Conservation (phyloP, 2,113 vertebrate genomes). For the Tympanuchus pallidicinctus region DNA sequence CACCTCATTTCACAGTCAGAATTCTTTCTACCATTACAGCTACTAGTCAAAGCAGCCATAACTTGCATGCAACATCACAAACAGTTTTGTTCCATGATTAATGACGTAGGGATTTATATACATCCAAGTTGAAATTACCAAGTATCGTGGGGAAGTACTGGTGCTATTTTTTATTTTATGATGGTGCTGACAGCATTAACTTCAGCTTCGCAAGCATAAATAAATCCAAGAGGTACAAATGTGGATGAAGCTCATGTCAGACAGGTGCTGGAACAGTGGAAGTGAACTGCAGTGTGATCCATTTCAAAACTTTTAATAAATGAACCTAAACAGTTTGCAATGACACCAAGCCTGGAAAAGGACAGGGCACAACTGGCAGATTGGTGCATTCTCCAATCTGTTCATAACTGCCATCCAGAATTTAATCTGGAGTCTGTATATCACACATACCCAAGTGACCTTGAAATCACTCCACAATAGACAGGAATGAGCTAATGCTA, state of each 20-base stretch:
- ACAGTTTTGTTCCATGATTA: background rate
- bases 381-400: background rate
- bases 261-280: background rate
- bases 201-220: background rate
- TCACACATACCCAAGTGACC: background rate
- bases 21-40: conserved; percentile 6
- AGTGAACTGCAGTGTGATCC: background rate
- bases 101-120: background rate
- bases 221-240: background rate
- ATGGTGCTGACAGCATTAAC: background rate
- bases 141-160: background rate
- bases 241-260: background rate
- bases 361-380: conserved; percentile 5
- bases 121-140: background rate
- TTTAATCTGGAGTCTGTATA: background rate
- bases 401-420: background rate
- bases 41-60: conserved; percentile 39
- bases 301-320: conserved; percentile 29
- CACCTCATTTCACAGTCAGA: conserved; percentile 20
- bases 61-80: background rate
- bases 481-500: background rate
- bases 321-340: background rate
- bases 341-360: conserved; percentile 14
- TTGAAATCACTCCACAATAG: background rate
- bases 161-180: background rate